Percentiles rank a stretch among this genome's conserved stretches.
Conservation (phyloP, 2,797 vertebrate species). For the Rhinichthys osculus region DNA sequence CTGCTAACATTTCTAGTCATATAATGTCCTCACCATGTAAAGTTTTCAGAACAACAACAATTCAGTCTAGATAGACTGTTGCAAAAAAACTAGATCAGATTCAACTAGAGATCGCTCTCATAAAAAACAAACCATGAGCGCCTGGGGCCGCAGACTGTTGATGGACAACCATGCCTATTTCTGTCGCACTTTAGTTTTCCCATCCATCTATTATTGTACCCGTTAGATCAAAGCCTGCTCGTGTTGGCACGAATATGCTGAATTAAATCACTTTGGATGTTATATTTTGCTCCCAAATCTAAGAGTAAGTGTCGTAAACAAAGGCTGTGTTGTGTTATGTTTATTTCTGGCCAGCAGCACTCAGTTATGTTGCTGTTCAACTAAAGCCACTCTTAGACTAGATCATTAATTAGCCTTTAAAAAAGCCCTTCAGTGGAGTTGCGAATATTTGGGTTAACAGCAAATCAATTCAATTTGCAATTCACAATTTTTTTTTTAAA, state of each 20-base stretch:
- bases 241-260: background rate
- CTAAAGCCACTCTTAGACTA: background rate
- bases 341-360: background rate
- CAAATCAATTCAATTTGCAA: background rate
- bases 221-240: background rate
- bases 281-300: background rate
- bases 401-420: background rate
- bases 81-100: background rate
- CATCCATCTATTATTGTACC: constrained; percentile 10
- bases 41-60: background rate
- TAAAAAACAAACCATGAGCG: constrained; percentile 8
- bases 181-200: constrained; percentile 5
- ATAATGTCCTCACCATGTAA: background rate
- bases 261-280: background rate
- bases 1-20: no score
- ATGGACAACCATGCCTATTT: background rate
- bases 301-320: background rate
- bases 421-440: background rate
- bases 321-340: background rate
- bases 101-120: background rate
- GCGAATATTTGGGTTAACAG: background rate
- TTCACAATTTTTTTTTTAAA: background rate
- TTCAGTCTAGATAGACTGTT: background rate
- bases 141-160: constrained; percentile 12
- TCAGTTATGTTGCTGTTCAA: background rate